phyloP scores from a whole-genome alignment of 1,140 invertebrate genomes.

The Drosophila bifasciata region DNA sequence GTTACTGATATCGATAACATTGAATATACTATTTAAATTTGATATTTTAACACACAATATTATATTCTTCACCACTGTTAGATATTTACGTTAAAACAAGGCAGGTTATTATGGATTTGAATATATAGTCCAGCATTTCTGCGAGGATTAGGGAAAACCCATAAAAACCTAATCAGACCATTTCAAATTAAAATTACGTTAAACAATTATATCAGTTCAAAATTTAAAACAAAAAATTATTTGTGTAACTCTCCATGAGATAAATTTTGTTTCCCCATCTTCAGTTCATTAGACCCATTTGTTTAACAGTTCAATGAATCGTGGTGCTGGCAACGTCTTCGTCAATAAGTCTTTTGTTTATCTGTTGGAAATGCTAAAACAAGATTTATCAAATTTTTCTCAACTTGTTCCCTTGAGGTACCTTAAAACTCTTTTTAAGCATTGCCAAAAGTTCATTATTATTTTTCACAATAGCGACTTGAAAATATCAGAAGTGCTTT shows the following conservation, averaged over 20 bases:
- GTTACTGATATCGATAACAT: no score
- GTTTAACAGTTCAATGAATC: constrained; percentile 5
- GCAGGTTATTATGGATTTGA: no score
- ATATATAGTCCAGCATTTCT: no score
- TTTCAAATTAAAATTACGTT: neutral
- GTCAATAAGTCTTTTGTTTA: constrained; percentile 14
- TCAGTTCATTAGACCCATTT: constrained; percentile 19
- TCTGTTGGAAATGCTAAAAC: constrained; percentile 32
- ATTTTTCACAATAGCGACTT: constrained; percentile 31
- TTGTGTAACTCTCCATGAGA: neutral
- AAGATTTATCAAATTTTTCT: constrained; percentile 20
- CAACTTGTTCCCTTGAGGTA: constrained; percentile 46
- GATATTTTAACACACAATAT: no score
- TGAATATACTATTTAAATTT: no score
- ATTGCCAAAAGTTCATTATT: constrained; percentile 28
- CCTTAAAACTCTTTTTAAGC: constrained; percentile 41
- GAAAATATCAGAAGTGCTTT: constrained; percentile 18
- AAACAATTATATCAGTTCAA: neutral
- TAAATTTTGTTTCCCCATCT: neutral
- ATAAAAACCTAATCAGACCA: neutral
- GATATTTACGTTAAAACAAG: no score
- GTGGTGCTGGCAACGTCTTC: constrained; percentile 20
- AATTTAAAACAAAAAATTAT: neutral
- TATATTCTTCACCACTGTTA: no score
- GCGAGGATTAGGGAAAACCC: constrained; percentile 12